Conservation (phyloP, 2,888 invertebrate genomes). For the Deilephila porcellus region DNA sequence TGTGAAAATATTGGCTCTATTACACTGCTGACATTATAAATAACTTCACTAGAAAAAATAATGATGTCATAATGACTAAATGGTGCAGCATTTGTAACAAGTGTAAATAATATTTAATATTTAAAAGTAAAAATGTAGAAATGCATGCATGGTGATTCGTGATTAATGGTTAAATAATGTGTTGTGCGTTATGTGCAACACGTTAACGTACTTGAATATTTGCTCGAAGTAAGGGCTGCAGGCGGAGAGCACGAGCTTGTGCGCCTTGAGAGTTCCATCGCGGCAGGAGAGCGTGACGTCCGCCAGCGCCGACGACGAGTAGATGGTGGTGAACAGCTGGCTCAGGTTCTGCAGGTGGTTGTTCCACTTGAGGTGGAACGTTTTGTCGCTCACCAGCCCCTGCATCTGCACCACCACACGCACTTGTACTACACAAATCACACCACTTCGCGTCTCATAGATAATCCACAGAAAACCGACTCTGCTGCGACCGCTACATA, state of each 20-base stretch:
- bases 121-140: conserved; percentile 36
- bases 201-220: conserved; percentile 85
- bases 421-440: conserved; percentile 74
- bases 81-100: conserved; percentile 48
- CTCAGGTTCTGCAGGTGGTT: conserved; percentile 90
- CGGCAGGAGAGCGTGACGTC: conserved; percentile 90
- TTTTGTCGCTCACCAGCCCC: conserved; percentile 86
- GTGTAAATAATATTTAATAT: conserved; percentile 32
- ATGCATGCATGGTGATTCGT: conserved; percentile 7
- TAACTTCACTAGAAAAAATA: conserved; percentile 72
- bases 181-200: conserved; percentile 35
- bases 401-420: conserved; percentile 82
- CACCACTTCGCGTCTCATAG: conserved; percentile 72
- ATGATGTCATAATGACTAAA: conserved; percentile 75
- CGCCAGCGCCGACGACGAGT: conserved; percentile 88
- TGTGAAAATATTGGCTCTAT: conserved; percentile 55
- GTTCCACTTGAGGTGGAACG: conserved; percentile 89
- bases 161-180: not conserved
- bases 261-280: conserved; percentile 88
- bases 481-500: conserved; percentile 83
- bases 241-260: conserved; percentile 89
- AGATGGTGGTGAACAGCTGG: conserved; percentile 88
- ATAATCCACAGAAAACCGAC: conserved; percentile 80
- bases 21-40: conserved; percentile 64
- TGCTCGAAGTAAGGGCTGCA: conserved; percentile 91